Base-by-base conservation (phyloP, 1,140 invertebrate species). In the Trichonephila inaurata region DNA sequence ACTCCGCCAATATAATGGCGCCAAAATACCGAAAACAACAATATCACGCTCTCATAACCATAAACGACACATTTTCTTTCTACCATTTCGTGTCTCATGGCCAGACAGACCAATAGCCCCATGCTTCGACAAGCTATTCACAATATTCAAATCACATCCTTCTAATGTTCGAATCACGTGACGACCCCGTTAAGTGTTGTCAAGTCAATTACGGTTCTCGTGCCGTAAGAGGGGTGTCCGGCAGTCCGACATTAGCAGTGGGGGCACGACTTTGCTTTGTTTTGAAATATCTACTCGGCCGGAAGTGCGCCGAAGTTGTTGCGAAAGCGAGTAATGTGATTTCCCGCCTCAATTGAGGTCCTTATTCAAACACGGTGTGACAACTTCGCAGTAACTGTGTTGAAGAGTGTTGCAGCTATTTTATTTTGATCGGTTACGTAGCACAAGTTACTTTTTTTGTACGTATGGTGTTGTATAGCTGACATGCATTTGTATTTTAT, bases 91-190 rank as follows among this genome's bases (percentile, higher is more conserved):
- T 51, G 51, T 51, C 33, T 51, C 51, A 12, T 10, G 51, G 7
- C 51, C 51, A 51, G 51, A 51, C 51, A 51, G 51, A 51, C 51
- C 51, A 51, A 51, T 51, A 7, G 51, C 51, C 5, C 7, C 51
- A 51, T 7, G 51, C 10, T 51, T 51, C 51, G 51, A 51, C 51
- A 51, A 51, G 51, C n/a, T n/a, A 3, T 24, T 24, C 66, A 87
- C n/a, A 62, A 87, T 87, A 87, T 87, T 87, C 85, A 87, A 87
- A 87, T 87, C 85, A 87, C 85, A 87, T 87, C 85, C 58, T n/a
- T 60, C 85, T 87, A 87, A 87, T 87, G 85, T n/a, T 51, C 51
- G 21, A 87, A 87, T 87, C 85, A 87, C 85, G 85, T 87, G 85
- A 87, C 51, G 33, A 51, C 51, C 24, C 21, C 85, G 85, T 51